A percentile compares a stretch with the other conserved stretches of the same genome.
phyloP scores from a whole-genome alignment of 2,888 invertebrate species.

The Leptinotarsa haldemani region DNA sequence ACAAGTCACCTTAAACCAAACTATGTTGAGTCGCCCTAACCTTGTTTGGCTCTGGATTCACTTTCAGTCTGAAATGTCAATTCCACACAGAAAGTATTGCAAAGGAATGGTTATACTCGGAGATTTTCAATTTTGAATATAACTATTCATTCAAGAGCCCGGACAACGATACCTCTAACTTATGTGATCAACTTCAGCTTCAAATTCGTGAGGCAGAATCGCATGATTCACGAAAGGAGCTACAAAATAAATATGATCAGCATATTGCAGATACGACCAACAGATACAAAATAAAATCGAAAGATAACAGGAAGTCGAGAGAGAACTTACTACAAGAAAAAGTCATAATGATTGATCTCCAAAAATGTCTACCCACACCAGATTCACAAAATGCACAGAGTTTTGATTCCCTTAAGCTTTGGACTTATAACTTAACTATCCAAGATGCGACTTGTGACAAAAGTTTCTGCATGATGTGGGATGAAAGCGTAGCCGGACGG shows the following conservation, averaged over 20 bases:
- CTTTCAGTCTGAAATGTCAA: no score
- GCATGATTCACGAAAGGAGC: constrained; percentile 1
- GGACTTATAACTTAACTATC: constrained; percentile 43
- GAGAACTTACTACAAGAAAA: constrained; percentile 4
- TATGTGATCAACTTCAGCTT: constrained; percentile 23
- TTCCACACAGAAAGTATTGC: constrained; percentile 25
- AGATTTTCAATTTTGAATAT: constrained; percentile 38
- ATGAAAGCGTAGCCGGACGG: constrained; percentile 42
- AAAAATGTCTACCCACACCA: constrained; percentile 46
- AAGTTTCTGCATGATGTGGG: constrained; percentile 40
- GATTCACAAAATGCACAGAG: no score
- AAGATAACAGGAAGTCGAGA: constrained; percentile 12
- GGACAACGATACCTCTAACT: constrained; percentile 30
- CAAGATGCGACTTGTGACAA: no score
- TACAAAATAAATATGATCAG: constrained; percentile 19
- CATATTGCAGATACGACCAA: constrained; percentile 20
- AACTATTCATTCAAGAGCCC: constrained; percentile 30
- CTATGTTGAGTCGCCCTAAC: no score
- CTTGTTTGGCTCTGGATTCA: no score
- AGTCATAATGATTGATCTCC: constrained; percentile 38
- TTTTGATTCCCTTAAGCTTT: constrained; percentile 45
- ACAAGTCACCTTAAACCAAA: no score
- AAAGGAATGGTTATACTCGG: constrained; percentile 37
- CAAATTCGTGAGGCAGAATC: constrained; percentile 14
- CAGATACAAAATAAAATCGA: constrained; percentile 12